Evolutionary conservation across 2,113 vertebrate species (phyloP).

Genomic region (Bufo bufo): DNA sequence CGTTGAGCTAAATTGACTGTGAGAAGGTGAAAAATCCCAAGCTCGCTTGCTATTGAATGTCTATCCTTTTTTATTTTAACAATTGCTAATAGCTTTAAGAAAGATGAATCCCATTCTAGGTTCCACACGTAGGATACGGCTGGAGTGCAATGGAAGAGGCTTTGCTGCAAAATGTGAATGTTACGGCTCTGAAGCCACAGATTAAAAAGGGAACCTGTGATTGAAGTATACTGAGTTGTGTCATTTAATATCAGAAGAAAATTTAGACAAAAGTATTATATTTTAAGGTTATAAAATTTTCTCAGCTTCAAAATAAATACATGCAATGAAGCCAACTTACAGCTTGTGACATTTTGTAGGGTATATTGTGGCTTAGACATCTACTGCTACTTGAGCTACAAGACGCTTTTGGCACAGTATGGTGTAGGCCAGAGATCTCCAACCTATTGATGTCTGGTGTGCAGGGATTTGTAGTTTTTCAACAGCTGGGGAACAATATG

Average conservation of each 20-base stretch:
- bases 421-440: neutral
- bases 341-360: neutral
- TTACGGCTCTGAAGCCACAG: neutral
- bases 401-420: neutral
- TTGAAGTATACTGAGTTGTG: neutral
- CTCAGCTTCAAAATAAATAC: constrained; percentile 30
- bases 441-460: neutral
- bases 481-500: neutral
- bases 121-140: neutral
- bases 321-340: constrained; percentile 7
- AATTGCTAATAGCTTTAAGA: constrained; percentile 19
- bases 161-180: neutral
- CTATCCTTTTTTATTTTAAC: neutral
- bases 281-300: constrained; percentile 13
- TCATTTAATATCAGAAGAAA: constrained; percentile 3
- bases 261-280: constrained; percentile 3
- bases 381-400: neutral
- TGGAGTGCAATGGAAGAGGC: neutral
- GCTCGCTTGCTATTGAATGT: neutral
- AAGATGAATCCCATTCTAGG: neutral
- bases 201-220: neutral
- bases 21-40: neutral
- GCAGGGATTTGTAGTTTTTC: neutral
- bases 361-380: neutral
- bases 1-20: constrained; percentile 11